phyloP scores from a whole-genome alignment of 2,113 vertebrate species.

The Myiozetetes cayanensis region DNA sequence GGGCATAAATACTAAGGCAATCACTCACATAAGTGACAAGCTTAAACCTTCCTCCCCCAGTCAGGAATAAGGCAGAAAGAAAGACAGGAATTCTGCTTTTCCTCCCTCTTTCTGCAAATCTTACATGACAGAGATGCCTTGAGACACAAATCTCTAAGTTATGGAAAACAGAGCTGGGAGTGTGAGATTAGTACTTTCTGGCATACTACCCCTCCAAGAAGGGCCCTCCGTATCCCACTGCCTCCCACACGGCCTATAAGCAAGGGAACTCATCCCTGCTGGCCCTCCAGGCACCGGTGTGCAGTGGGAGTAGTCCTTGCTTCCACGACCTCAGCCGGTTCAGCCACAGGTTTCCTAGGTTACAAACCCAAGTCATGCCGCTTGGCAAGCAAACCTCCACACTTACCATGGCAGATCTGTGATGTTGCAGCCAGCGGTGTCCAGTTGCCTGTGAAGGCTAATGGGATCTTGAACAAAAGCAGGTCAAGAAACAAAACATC shows the following conservation, averaged over 20 bases:
- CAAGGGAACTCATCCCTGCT: background rate
- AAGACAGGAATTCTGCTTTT: background rate
- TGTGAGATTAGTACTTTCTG: background rate
- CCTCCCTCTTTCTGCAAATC: background rate
- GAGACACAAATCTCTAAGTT: background rate
- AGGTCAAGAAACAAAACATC: background rate
- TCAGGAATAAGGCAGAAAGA: background rate
- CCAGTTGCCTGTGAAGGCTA: background rate
- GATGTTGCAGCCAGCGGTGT: background rate
- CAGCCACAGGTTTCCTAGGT: background rate
- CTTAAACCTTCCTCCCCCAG: background rate
- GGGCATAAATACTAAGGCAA: background rate
- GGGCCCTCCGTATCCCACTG: too few species aligned
- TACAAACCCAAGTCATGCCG: background rate
- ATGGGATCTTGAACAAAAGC: background rate
- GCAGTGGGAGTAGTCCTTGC: background rate
- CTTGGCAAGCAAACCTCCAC: background rate
- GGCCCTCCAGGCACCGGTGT: rapidly evolving
- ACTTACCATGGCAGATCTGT: rapidly evolving
- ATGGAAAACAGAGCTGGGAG: background rate
- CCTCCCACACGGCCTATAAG: background rate
- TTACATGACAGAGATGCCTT: background rate
- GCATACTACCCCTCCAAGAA: background rate
- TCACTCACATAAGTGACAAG: background rate
- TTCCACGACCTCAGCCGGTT: rapidly evolving